Evolutionary conservation across 1,140 invertebrate species (phyloP), one percentile per base, ranked within the genome.

Genomic region (Aradophagus sp.): DNA sequence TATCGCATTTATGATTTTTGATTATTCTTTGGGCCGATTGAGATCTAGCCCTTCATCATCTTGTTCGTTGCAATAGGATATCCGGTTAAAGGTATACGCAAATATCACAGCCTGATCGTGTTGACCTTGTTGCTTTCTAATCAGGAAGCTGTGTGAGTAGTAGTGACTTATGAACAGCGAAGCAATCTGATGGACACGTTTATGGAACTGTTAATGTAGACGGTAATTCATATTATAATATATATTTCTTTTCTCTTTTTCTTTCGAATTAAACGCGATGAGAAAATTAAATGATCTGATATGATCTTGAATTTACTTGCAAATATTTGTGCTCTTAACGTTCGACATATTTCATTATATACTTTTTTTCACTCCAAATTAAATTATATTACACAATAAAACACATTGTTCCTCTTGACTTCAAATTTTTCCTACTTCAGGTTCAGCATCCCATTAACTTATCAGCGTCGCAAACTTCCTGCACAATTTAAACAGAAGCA

Each of bases 21-120:
- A 67, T 58, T 48, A 67, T 58, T 39, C 52, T 52, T 67, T 32
- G 52, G 38, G 35, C 27, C 35, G 62, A 56, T 67, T 52, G 38
- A 58, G 44, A 66, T 66, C 62, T 66, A 32, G 14, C 52, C 41
- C 38, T 66, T 35, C 35, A 66, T 66, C 62, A 56, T 66, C 52
- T 27, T 50, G 52, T 56, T 17, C 41, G 3, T 27, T 67, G 62
- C 44, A 67, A 58, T 58, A 44, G 45, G 62, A 67, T 67, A 67
- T 58, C 52, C 62, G 53, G 62, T 52, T 52, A 38, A 48, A 58
- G 45, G 34, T 52, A 15, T 52, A 67, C 50, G 45, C 38, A 52
- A 42, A 58, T 67, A 36, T 23, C 35, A 31, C 15, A 34, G 13
- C 32, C 31, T 13, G 42, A 50, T 66, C 52, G 36, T 29, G 41